Conservation (phyloP, 2,888 invertebrate species). For the Ephialtes manifestator region DNA sequence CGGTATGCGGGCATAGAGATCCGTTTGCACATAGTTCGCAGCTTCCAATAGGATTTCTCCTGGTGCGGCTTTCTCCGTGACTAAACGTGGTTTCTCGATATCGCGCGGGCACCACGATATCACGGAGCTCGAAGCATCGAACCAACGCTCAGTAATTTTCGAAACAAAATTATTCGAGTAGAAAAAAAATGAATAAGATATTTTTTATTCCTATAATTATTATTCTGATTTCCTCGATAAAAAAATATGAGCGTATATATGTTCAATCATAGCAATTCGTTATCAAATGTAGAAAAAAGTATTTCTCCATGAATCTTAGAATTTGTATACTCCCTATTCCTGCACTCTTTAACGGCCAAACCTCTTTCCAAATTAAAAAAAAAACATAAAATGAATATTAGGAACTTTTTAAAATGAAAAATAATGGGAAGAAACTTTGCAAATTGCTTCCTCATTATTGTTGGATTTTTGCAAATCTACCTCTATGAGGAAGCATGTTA, state of each 20-base stretch:
- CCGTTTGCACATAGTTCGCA: constrained; percentile 45
- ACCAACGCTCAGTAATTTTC: not conserved
- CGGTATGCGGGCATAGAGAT: constrained; percentile 58
- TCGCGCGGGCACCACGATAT: constrained; percentile 1
- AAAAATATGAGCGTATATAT: not conserved
- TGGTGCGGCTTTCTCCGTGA: constrained; percentile 64
- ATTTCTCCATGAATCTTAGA: not conserved
- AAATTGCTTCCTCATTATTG: too few species aligned
- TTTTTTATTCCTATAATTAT: not conserved
- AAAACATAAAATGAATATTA: too few species aligned
- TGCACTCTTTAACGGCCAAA: too few species aligned
- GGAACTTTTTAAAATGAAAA: too few species aligned
- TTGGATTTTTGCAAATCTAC: too few species aligned
- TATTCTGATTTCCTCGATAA: not conserved
- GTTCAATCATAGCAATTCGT: not conserved
- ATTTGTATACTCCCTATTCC: too few species aligned
- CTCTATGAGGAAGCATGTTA: too few species aligned
- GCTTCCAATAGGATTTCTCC: constrained; percentile 67
- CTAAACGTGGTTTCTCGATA: constrained; percentile 62
- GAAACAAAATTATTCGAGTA: not conserved
- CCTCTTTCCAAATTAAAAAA: too few species aligned
- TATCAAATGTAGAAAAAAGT: not conserved
- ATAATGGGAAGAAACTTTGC: too few species aligned
- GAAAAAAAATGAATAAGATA: not conserved
- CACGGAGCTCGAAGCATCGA: not conserved